A percentile compares a stretch with the other conserved stretches of the same genome.
Evolutionary conservation across 2,888 invertebrate genomes (phyloP).

Genomic region (Pinctada fucata): DNA sequence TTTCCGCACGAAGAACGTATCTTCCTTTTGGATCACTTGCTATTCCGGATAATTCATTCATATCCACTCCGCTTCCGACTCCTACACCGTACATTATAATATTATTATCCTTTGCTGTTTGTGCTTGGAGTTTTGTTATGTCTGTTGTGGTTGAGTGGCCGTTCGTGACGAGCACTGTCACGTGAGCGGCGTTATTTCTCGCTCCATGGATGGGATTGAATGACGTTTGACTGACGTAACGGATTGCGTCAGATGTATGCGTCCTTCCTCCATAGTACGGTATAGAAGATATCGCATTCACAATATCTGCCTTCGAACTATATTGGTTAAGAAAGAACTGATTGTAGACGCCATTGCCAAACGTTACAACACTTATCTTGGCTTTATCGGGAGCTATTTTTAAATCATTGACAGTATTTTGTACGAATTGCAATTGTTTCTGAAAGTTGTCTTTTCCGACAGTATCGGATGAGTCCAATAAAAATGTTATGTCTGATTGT

Average conservation of each 20-base stretch:
- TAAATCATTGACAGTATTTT: slow-evolving; percentile 59
- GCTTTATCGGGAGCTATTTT: slow-evolving; percentile 57
- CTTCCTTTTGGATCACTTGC: slow-evolving; percentile 56
- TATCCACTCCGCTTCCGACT: slow-evolving; percentile 52
- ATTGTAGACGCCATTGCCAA: slow-evolving; percentile 54
- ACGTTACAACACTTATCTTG: slow-evolving; percentile 62
- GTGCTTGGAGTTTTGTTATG: slow-evolving; percentile 57
- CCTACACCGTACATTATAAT: slow-evolving; percentile 57
- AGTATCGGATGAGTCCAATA: slow-evolving; percentile 61
- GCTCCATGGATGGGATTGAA: slow-evolving; percentile 63
- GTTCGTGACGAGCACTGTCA: slow-evolving; percentile 59
- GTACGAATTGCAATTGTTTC: slow-evolving; percentile 61
- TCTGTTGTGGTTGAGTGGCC: slow-evolving; percentile 57
- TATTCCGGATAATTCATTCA: slow-evolving; percentile 57
- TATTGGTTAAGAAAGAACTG: slow-evolving; percentile 64
- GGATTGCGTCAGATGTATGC: slow-evolving; percentile 59
- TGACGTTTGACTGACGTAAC: slow-evolving; percentile 58
- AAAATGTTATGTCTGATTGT: slow-evolving; percentile 64
- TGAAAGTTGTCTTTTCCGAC: slow-evolving; percentile 59
- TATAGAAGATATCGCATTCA: slow-evolving; percentile 54
- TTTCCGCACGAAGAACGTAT: slow-evolving; percentile 53
- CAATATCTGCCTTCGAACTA: slow-evolving; percentile 47
- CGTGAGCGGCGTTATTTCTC: slow-evolving; percentile 55
- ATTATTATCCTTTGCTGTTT: slow-evolving; percentile 59
- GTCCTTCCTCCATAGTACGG: slow-evolving; percentile 57